Conservation (phyloP, 2,113 vertebrate genomes). For the Athene cunicularia region DNA sequence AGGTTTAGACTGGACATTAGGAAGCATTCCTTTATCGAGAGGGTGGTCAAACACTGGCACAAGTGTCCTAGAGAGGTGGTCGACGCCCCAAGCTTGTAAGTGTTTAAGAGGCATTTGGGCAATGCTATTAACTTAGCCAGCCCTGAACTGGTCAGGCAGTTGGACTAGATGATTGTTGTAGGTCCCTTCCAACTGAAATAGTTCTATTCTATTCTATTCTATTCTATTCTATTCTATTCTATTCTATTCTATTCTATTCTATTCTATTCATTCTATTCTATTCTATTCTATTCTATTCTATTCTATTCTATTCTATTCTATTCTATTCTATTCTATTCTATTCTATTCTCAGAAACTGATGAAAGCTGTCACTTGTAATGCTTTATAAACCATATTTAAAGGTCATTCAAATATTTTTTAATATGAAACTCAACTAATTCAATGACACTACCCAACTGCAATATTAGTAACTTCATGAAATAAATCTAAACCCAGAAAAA, state of each 20-base stretch:
- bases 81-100: not conserved
- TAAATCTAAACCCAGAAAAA: not conserved
- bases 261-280: not conserved
- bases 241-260: not conserved
- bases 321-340: not conserved
- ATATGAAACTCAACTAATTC: not conserved
- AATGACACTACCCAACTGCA: not conserved
- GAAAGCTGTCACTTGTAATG: not conserved
- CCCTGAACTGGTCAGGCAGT: not conserved
- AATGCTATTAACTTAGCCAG: not conserved
- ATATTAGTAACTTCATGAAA: not conserved
- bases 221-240: not conserved
- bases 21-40: not conserved
- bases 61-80: not conserved
- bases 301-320: not conserved
- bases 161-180: not conserved
- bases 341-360: not conserved
- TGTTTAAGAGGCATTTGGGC: not conserved
- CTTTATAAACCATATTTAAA: not conserved
- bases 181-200: not conserved
- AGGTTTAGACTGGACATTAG: not conserved
- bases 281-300: not conserved
- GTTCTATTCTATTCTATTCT: not conserved
- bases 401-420: not conserved
- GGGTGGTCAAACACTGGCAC: not conserved